These are phyloP conservation scores for Sardinella longiceps DNA, from an alignment of 2,797 vertebrate species.

Conservation along the genomic window DNA sequence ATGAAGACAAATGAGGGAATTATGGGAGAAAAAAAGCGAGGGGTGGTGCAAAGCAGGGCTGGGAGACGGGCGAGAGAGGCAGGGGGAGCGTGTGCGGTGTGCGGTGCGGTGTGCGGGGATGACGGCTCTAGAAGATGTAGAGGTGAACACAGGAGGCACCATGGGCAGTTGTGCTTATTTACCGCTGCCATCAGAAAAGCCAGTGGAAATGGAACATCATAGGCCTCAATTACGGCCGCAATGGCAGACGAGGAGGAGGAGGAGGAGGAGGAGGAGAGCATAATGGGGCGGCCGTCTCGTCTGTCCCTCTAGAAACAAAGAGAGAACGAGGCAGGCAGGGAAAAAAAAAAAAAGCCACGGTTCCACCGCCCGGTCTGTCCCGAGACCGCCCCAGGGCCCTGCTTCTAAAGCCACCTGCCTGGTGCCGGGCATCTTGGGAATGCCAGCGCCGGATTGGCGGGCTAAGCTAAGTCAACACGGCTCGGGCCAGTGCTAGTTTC, in stretches of 20 bases:
- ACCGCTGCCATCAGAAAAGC: neutral
- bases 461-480: constrained; percentile 53
- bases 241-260: neutral
- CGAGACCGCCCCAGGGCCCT: neutral
- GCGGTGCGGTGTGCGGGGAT: too few relatives aligned
- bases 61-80: constrained; percentile 65
- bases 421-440: constrained; percentile 52
- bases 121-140: neutral
- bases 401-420: neutral
- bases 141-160: neutral
- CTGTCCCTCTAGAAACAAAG: neutral
- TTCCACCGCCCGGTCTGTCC: neutral
- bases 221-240: neutral
- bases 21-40: constrained; percentile 72
- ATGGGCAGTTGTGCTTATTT: neutral
- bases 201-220: neutral
- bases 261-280: neutral
- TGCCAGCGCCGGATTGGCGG: constrained; percentile 52
- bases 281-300: neutral
- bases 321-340: neutral
- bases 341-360: neutral
- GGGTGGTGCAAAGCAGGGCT: constrained; percentile 69
- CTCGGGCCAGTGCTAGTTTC: constrained; percentile 50
- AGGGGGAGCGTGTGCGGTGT: constrained; percentile 65
- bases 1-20: constrained; percentile 85